Conservation (phyloP, 2,797 vertebrate genomes). For the Anabas testudineus region DNA sequence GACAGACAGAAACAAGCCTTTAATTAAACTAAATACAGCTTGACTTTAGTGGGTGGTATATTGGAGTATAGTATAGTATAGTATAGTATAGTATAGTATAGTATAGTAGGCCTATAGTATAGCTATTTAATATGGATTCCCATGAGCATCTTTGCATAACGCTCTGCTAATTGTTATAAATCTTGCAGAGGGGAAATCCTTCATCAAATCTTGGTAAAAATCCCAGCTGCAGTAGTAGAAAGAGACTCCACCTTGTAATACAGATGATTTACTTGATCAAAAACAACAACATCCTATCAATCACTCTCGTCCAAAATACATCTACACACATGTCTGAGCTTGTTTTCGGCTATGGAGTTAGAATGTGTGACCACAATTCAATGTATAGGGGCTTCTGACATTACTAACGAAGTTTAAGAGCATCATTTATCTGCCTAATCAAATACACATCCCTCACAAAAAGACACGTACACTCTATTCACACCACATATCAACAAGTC, state of each 20-base stretch:
- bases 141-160: conserved; percentile 43
- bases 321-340: conserved; percentile 26
- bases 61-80: conserved; percentile 4
- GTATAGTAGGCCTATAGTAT: no score
- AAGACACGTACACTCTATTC: neutral
- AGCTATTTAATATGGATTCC: conserved; percentile 37
- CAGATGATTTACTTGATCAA: conserved; percentile 31
- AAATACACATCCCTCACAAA: neutral
- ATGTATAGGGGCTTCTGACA: conserved; percentile 49
- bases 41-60: conserved; percentile 7
- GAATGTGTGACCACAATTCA: conserved; percentile 15
- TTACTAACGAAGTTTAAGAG: conserved; percentile 50
- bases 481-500: neutral
- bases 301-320: conserved; percentile 10
- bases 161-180: conserved; percentile 57
- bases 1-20: conserved; percentile 22
- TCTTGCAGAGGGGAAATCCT: conserved; percentile 25
- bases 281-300: conserved; percentile 26
- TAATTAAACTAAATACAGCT: conserved; percentile 46
- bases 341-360: conserved; percentile 1
- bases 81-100: no score
- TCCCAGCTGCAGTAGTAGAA: conserved; percentile 25
- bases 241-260: conserved; percentile 6
- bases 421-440: conserved; percentile 37
- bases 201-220: conserved; percentile 51